Percentiles rank a stretch among this genome's conserved stretches.
Conservation (phyloP, 1,140 invertebrate genomes). For the Drosophila athabasca region DNA sequence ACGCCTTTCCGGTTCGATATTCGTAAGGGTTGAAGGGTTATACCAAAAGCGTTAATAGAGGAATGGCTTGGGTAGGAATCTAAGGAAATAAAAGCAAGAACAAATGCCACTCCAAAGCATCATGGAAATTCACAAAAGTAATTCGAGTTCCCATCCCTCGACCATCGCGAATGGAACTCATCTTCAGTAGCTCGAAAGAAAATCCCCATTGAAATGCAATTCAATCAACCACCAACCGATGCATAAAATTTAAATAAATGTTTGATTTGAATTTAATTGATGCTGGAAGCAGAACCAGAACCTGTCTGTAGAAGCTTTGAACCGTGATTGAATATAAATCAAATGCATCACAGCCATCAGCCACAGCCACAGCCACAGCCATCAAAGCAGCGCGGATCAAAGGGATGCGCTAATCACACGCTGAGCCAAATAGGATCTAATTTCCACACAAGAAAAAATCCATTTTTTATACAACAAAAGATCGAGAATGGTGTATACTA, state of each 20-base stretch:
- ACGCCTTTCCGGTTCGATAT: slow-evolving; percentile 64
- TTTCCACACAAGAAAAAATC: slow-evolving; percentile 68
- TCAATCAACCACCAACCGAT: slow-evolving; percentile 75
- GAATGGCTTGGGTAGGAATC: too few relatives aligned
- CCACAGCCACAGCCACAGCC: slow-evolving; percentile 6
- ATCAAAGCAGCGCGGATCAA: slow-evolving; percentile 52
- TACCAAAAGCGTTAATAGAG: background rate
- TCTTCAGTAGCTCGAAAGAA: slow-evolving; percentile 24
- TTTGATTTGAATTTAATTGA: slow-evolving; percentile 82
- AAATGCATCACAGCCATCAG: slow-evolving; percentile 46
- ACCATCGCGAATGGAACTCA: slow-evolving; percentile 6
- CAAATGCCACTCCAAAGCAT: too few relatives aligned
- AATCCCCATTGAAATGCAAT: slow-evolving; percentile 31
- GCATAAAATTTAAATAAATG: slow-evolving; percentile 82
- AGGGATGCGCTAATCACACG: slow-evolving; percentile 78
- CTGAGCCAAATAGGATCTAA: slow-evolving; percentile 82
- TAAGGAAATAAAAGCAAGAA: too few relatives aligned
- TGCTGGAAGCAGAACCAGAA: slow-evolving; percentile 21
- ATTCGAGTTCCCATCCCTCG: background rate
- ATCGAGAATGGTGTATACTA: background rate
- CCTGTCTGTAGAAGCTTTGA: slow-evolving; percentile 22
- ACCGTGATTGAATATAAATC: slow-evolving; percentile 76
- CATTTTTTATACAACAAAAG: slow-evolving; percentile 53
- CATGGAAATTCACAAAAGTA: background rate
- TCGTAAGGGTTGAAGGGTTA: slow-evolving; percentile 13